These are phyloP conservation scores for Mylabris sibirica DNA, from an alignment of 2,888 invertebrate genomes.

Conservation along the genomic window DNA sequence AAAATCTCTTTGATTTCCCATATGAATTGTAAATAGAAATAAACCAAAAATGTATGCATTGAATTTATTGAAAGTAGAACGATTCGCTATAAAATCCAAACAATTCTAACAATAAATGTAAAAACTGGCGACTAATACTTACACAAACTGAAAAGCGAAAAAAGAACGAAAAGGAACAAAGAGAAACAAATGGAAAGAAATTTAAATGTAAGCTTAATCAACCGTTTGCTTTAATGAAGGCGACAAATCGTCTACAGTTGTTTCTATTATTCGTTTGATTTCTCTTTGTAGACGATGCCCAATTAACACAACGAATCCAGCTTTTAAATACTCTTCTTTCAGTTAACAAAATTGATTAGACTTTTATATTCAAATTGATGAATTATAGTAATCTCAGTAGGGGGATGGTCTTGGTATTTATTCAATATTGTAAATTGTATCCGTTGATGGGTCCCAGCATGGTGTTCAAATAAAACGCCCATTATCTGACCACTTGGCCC, in stretches of 20 bases:
- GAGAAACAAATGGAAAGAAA: neutral
- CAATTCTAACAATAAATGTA: neutral
- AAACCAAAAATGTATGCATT: neutral
- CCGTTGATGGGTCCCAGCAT: conserved; percentile 32
- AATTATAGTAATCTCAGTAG: conserved; percentile 21
- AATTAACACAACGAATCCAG: neutral
- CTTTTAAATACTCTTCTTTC: neutral
- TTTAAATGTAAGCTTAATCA: conserved; percentile 4
- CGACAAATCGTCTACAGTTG: neutral
- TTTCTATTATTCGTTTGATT: neutral
- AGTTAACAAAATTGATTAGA: neutral
- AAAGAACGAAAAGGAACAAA: too few species aligned
- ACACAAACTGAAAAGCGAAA: neutral
- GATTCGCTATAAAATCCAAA: neutral
- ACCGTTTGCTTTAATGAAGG: neutral
- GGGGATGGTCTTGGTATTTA: conserved; percentile 27
- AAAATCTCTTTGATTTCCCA: neutral
- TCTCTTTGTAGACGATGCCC: neutral
- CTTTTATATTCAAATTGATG: neutral
- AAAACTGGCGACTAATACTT: neutral
- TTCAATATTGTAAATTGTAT: conserved; percentile 23
- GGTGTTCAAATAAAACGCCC: conserved; percentile 24
- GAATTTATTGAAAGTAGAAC: neutral
- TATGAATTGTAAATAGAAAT: neutral
- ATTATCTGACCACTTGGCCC: conserved; percentile 33